Base-by-base conservation (phyloP, 2,113 vertebrate species). In the Glaucidium brasilianum region DNA sequence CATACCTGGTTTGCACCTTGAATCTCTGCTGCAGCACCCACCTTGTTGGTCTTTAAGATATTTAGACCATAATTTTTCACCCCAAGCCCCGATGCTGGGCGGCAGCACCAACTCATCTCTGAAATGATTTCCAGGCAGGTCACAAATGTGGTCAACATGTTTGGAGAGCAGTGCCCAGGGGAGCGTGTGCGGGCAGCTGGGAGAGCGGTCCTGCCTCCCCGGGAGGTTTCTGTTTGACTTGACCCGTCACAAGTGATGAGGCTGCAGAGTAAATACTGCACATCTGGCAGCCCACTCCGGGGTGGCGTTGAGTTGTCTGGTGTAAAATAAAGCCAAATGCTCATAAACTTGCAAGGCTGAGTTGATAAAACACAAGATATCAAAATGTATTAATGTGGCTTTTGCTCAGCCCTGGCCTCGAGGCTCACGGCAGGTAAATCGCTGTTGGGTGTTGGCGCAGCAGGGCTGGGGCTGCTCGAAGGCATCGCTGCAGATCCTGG, bases 251-350 rank as follows among this genome's bases (percentile, higher is more conserved):
- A 92, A 94, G 96, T 23, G 41, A 64, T 94, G 92, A 95, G 92
- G 87, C 86, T 92, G 94, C 81, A 72, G 76, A 92, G 88, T 94
- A 91, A 97, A 94, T 58, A 80, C 59, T 79, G 87, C 93, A 95
- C 97, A 97, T 98, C 97, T 98, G 97, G 97, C 85, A 88, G 94
- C 94, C 93, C 63, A 63, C 81, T 92, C 84, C 11, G 39, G 62
- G 89, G 68, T 62, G 18, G 22, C 0, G 9, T 52, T 68, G 74
- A 68, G 92, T 68, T 95, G 84, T 88, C 96, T 96, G 95, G 59
- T 91, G 92, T 80, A 95, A 94, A 95, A 94, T 56, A 81, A 88
- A 96, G 88, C 87, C 88, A 97, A 97, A 90, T 93, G 92, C 85
- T 91, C 35, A 12, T 96, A 88, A 86, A 81, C 79, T 37, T 88